These are phyloP conservation scores for Heteractis magnifica DNA, from an alignment of 92 coral and sea anemone genomes.

Conservation along the genomic window DNA sequence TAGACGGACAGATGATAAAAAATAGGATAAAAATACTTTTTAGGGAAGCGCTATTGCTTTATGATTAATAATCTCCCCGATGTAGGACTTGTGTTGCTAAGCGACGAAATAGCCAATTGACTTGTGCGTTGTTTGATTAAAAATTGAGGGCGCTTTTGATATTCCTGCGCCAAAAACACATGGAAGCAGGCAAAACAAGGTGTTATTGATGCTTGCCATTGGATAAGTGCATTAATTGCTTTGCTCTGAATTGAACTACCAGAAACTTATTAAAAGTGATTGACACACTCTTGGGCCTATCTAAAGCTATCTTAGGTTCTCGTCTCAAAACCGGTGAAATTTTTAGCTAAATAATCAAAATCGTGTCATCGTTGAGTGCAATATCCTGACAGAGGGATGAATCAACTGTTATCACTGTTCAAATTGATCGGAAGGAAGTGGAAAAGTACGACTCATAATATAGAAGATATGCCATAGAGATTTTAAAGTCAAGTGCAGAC, in stretches of 20 bases:
- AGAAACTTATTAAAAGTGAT: neutral
- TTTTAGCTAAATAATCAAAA: neutral
- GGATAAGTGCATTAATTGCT: neutral
- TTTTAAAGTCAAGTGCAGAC: neutral
- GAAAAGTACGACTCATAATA: neutral
- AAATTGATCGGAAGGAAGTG: neutral
- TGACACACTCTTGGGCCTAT: neutral
- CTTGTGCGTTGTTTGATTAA: neutral
- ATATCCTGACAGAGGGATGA: neutral
- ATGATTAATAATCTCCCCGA: neutral
- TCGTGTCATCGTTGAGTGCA: neutral
- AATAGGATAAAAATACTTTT: neutral
- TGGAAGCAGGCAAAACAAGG: neutral
- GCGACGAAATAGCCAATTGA: too few species aligned
- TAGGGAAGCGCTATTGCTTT: neutral
- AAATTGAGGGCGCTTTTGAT: neutral
- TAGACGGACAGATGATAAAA: neutral
- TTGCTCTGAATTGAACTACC: neutral
- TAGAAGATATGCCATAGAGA: neutral
- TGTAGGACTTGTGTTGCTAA: neutral
- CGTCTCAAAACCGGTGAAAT: neutral
- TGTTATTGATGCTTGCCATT: neutral
- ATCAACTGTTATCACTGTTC: neutral
- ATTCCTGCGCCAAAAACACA: neutral
- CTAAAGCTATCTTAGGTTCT: neutral